These are phyloP conservation scores for Paramormyrops kingsleyae DNA, from an alignment of 2,113 vertebrate species.

Conservation along the genomic window DNA sequence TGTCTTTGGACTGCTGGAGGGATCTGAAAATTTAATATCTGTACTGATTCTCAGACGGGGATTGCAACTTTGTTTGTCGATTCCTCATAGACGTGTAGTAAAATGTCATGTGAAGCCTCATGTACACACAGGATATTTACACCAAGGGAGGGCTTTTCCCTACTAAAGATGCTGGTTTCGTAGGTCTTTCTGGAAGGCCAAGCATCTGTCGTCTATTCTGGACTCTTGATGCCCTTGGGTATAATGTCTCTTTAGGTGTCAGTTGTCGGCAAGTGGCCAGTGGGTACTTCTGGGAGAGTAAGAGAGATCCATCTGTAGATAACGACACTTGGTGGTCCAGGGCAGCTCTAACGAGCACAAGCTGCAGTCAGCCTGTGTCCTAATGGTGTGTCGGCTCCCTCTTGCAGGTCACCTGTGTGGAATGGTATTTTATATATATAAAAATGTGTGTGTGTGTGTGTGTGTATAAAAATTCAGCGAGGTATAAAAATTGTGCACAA, in stretches of 20 bases:
- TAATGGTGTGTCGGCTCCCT: background rate
- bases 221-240: background rate
- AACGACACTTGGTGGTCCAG: background rate
- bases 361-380: background rate
- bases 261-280: background rate
- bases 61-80: background rate
- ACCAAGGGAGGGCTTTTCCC: background rate
- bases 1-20: background rate
- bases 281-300: background rate
- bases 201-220: background rate
- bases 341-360: background rate
- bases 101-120: background rate
- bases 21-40: background rate
- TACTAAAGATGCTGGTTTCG: background rate
- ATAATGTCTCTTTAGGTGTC: background rate
- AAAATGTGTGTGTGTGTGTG: background rate
- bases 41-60: background rate
- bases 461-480: background rate
- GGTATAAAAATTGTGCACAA: background rate
- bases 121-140: background rate
- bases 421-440: background rate
- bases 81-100: background rate
- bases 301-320: background rate
- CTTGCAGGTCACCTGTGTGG: background rate
- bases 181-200: background rate